Conservation (phyloP, 2,797 vertebrate species). For the Anguilla pacifica region DNA sequence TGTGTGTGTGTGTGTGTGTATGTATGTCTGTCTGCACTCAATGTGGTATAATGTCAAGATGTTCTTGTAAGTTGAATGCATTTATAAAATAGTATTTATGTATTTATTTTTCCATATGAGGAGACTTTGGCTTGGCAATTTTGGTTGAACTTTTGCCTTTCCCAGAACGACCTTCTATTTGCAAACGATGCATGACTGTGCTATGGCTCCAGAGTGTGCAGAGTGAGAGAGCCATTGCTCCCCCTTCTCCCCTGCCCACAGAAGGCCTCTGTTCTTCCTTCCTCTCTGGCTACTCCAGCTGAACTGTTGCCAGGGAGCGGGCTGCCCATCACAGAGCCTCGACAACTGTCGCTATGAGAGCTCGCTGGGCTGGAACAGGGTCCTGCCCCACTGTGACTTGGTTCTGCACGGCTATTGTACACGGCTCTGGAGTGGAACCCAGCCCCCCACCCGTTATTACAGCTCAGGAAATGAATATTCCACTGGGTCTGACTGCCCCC, state of each 20-base stretch:
- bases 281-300: constrained; percentile 40
- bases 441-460: constrained; percentile 42
- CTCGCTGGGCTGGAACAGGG: constrained; percentile 38
- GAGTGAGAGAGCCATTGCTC: neutral
- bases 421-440: constrained; percentile 14
- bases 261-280: constrained; percentile 43
- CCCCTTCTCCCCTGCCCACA: constrained; percentile 43
- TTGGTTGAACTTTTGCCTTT: constrained; percentile 11
- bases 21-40: constrained; percentile 6
- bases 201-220: neutral
- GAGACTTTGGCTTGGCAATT: neutral
- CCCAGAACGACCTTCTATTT: neutral
- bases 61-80: too few species aligned
- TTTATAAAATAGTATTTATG: neutral
- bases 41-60: neutral
- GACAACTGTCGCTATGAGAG: constrained; percentile 62
- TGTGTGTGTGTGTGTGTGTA: constrained; percentile 29
- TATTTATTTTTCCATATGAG: neutral
- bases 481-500: constrained; percentile 33
- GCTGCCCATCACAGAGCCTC: constrained; percentile 56
- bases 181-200: neutral
- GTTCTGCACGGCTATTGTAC: constrained; percentile 48
- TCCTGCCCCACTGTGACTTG: constrained; percentile 46
- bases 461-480: constrained; percentile 55
- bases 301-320: constrained; percentile 57